A percentile compares a stretch with the other conserved stretches of the same genome.
These are phyloP conservation scores for Micrasema longulum DNA, from an alignment of 1,140 invertebrate species.

Conservation along the genomic window DNA sequence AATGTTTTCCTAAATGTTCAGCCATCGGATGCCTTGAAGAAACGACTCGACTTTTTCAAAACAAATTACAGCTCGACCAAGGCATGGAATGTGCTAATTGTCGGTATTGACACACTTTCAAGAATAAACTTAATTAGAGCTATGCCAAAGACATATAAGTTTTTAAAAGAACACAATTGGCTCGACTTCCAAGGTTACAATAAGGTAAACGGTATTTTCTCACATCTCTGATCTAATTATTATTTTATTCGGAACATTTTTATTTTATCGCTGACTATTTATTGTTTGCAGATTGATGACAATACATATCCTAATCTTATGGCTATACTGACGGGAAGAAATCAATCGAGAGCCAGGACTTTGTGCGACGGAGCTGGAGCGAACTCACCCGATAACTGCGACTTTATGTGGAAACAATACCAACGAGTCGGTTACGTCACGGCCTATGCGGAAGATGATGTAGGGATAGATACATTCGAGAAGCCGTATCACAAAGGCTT, in stretches of 20 bases:
- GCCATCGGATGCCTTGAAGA: slow-evolving; percentile 48
- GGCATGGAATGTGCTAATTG: slow-evolving; percentile 74
- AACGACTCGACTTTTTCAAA: slow-evolving; percentile 52
- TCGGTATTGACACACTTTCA: slow-evolving; percentile 88
- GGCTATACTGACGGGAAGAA: slow-evolving; percentile 78
- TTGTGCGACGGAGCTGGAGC: slow-evolving; percentile 66
- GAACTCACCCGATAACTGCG: slow-evolving; percentile 57
- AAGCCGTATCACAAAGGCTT: slow-evolving; percentile 57
- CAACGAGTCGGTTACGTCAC: slow-evolving; percentile 62
- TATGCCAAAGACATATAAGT: slow-evolving; percentile 79
- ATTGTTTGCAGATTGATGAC: slow-evolving; percentile 71
- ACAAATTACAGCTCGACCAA: slow-evolving; percentile 52
- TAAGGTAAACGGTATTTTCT: slow-evolving; percentile 59
- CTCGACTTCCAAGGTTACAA: slow-evolving; percentile 66
- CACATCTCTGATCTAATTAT: too few species aligned
- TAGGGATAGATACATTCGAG: slow-evolving; percentile 63
- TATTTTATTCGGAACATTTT: too few species aligned
- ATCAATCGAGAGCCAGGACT: slow-evolving; percentile 61
- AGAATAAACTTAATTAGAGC: slow-evolving; percentile 80
- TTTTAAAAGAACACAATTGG: slow-evolving; percentile 72
- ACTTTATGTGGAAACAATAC: slow-evolving; percentile 62
- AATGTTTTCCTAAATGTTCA: slow-evolving; percentile 59
- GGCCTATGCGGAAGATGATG: slow-evolving; percentile 60
- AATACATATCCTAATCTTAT: slow-evolving; percentile 89
- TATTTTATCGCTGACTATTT: too few species aligned